phyloP scores from a whole-genome alignment of 1,140 invertebrate genomes.

The Pectinophora gossypiella region DNA sequence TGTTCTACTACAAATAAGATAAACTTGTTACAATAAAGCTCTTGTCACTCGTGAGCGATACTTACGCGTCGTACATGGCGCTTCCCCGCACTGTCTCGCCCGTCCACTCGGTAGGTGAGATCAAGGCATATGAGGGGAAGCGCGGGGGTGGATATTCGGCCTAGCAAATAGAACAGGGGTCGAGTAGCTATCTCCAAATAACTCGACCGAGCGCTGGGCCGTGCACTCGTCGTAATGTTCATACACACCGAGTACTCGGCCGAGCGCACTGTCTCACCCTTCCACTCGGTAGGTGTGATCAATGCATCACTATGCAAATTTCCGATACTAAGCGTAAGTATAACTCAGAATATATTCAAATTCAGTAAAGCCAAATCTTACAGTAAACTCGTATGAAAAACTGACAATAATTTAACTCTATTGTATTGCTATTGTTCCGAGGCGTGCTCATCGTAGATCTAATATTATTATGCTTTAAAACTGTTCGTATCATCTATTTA shows the following conservation, averaged over 20 bases:
- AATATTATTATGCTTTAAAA: constrained; percentile 32
- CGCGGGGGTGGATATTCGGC: no score
- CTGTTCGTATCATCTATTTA: neutral
- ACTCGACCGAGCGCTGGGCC: no score
- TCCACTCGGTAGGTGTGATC: no score
- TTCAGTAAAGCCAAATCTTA: constrained; percentile 25
- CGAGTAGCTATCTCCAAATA: no score
- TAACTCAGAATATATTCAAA: constrained; percentile 20
- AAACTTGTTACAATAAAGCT: constrained; percentile 67
- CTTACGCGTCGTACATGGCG: constrained; percentile 26
- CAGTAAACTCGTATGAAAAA: constrained; percentile 10
- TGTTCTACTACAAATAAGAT: constrained; percentile 63
- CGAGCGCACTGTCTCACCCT: no score
- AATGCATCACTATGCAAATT: no score
- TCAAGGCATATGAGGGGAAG: no score
- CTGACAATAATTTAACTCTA: constrained; percentile 8
- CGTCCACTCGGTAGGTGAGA: no score
- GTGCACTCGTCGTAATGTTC: no score
- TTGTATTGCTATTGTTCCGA: constrained; percentile 23
- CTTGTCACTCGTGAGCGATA: constrained; percentile 51
- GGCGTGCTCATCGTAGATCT: constrained; percentile 17
- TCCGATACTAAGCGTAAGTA: constrained; percentile 22
- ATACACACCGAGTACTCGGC: no score
- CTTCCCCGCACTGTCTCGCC: no score
- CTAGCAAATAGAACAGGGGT: no score